A percentile compares a stretch with the other conserved stretches of the same genome.
These are phyloP conservation scores for Delia radicum DNA, from an alignment of 1,140 invertebrate species.

Conservation along the genomic window DNA sequence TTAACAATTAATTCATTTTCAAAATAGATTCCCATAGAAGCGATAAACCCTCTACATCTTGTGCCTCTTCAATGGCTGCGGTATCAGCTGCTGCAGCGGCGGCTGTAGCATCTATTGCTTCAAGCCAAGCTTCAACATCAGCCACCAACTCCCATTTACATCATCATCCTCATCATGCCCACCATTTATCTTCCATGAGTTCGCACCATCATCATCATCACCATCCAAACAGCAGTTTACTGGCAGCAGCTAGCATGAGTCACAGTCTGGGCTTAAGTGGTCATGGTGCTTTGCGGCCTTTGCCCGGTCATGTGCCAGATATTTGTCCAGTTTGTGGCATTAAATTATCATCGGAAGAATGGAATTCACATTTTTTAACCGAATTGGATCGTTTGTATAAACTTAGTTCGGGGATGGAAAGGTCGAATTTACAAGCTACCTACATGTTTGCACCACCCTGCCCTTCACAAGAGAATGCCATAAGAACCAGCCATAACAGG, in stretches of 20 bases:
- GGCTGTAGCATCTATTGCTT: conserved; percentile 37
- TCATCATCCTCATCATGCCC: conserved; percentile 40
- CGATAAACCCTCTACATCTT: conserved; percentile 14
- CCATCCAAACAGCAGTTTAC: conserved; percentile 33
- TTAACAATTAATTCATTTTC: not conserved
- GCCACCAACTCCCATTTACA: conserved; percentile 31
- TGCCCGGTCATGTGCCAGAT: conserved; percentile 41
- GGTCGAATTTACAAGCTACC: conserved; percentile 51
- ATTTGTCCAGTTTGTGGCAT: conserved; percentile 78
- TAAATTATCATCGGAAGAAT: conserved; percentile 71
- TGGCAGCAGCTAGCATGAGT: conserved; percentile 33
- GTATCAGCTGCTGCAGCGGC: conserved; percentile 21
- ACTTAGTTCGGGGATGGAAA: conserved; percentile 58
- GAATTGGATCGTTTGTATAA: conserved; percentile 79
- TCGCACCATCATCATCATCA: conserved; percentile 44
- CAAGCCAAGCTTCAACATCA: conserved; percentile 34
- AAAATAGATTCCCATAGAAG: conserved; percentile 30
- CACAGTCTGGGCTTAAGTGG: conserved; percentile 40
- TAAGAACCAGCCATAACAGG: conserved; percentile 66
- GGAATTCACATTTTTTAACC: conserved; percentile 75
- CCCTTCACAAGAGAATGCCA: conserved; percentile 56
- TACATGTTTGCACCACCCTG: conserved; percentile 54
- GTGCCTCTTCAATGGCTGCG: conserved; percentile 19
- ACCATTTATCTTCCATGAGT: conserved; percentile 29
- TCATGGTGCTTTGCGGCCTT: not conserved